Percentiles rank a stretch among this genome's conserved stretches.
These are phyloP conservation scores for Entomyzon cyanotis DNA, from an alignment of 2,113 vertebrate species.

Conservation along the genomic window DNA sequence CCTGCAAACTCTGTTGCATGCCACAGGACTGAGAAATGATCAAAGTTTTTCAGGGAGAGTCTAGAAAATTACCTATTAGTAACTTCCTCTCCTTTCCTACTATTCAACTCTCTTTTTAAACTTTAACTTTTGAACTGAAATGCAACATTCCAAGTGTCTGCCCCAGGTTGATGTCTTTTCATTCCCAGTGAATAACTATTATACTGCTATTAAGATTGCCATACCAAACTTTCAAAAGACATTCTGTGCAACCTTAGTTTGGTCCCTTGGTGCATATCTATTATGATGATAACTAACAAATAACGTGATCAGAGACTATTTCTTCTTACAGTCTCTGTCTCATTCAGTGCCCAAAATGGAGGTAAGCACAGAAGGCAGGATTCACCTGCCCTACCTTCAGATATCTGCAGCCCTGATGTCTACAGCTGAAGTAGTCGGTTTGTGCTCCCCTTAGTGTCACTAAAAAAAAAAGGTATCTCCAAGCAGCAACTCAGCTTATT, in stretches of 20 bases:
- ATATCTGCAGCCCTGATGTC: background rate
- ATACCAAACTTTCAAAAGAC: background rate
- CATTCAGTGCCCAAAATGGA: background rate
- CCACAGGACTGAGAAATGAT: background rate
- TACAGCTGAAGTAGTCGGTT: background rate
- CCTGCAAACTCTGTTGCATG: background rate
- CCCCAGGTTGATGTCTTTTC: background rate
- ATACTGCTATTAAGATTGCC: background rate
- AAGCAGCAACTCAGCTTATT: background rate
- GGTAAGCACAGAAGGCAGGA: background rate
- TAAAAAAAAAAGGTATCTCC: background rate
- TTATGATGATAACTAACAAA: background rate
- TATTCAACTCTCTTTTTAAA: background rate
- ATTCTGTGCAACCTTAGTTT: constrained; percentile 1
- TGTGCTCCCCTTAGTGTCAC: background rate
- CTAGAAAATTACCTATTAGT: background rate
- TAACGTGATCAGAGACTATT: background rate
- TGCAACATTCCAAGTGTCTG: background rate
- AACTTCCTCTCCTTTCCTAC: background rate
- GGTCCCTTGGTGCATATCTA: background rate
- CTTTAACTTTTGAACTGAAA: constrained; percentile 5
- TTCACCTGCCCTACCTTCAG: background rate
- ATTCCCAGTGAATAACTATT: background rate
- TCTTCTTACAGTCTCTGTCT: background rate
- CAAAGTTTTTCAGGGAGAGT: background rate